Conservation (phyloP, 2,888 invertebrate genomes). For the Embidobia sp. region DNA sequence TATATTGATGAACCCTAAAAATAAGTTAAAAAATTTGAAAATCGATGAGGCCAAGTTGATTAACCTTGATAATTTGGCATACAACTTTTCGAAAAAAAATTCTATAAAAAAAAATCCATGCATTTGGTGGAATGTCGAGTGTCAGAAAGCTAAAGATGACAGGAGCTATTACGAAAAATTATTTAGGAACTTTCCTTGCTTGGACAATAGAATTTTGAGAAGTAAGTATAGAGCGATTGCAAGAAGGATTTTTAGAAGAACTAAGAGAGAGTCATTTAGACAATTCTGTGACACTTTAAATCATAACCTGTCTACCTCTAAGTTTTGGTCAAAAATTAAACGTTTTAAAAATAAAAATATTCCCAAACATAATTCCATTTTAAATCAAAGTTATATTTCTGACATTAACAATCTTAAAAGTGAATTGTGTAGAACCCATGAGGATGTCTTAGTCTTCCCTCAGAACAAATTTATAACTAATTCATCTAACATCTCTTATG, state of each 20-base stretch:
- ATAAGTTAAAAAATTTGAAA: too few species aligned
- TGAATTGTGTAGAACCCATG: too few species aligned
- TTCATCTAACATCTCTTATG: not conserved
- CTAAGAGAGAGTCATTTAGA: not conserved
- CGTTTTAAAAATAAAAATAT: conserved; percentile 9
- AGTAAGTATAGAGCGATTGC: conserved; percentile 1
- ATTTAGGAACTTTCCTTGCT: not conserved
- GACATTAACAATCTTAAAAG: too few species aligned
- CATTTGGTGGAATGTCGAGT: not conserved
- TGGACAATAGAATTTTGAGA: not conserved
- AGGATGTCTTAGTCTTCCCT: too few species aligned
- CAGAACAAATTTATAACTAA: too few species aligned
- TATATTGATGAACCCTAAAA: too few species aligned
- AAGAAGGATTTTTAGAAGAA: not conserved
- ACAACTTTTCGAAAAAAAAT: too few species aligned
- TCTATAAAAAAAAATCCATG: not conserved
- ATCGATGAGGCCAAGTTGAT: too few species aligned
- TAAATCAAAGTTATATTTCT: too few species aligned
- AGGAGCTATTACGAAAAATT: not conserved
- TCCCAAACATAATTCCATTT: too few species aligned
- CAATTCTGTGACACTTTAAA: conserved; percentile 10
- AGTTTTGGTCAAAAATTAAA: conserved; percentile 41
- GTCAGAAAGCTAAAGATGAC: not conserved
- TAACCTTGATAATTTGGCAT: too few species aligned
- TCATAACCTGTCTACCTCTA: not conserved